These are phyloP conservation scores for Orthosia gothica DNA, from an alignment of 2,888 invertebrate species.

Conservation along the genomic window DNA sequence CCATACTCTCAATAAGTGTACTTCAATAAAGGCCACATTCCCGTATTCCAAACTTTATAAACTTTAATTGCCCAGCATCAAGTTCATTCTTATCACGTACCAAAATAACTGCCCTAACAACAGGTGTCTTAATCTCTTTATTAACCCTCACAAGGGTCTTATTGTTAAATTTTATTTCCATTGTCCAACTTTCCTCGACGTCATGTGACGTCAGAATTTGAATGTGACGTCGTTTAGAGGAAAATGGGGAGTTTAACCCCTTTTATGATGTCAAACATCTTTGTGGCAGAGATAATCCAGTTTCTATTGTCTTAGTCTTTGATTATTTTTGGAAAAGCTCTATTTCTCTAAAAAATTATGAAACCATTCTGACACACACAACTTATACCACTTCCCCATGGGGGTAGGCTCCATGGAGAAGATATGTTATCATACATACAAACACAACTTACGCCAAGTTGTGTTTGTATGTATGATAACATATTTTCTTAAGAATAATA, in stretches of 20 bases:
- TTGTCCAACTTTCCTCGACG: conserved; percentile 45
- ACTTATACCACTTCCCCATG: no score
- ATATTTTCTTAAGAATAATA: no score
- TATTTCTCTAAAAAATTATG: background rate
- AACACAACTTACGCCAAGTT: no score
- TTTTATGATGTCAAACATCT: conserved; percentile 37
- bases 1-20: background rate
- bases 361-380: no score
- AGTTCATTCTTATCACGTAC: conserved; percentile 48
- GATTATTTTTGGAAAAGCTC: background rate
- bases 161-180: conserved; percentile 55
- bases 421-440: no score
- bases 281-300: conserved; percentile 28
- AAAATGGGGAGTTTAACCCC: conserved; percentile 36
- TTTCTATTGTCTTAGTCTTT: conserved; percentile 24
- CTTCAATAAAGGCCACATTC: conserved; percentile 22
- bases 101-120: conserved; percentile 57
- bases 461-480: no score
- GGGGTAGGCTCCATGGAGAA: no score
- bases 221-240: conserved; percentile 41
- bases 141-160: conserved; percentile 42
- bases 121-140: conserved; percentile 64
- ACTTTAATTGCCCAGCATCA: conserved; percentile 36
- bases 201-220: conserved; percentile 22
- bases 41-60: conserved; percentile 14